phyloP scores from a whole-genome alignment of 37 sponge, comb jelly and placozoan genomes.

The Tethya wilhelma region DNA sequence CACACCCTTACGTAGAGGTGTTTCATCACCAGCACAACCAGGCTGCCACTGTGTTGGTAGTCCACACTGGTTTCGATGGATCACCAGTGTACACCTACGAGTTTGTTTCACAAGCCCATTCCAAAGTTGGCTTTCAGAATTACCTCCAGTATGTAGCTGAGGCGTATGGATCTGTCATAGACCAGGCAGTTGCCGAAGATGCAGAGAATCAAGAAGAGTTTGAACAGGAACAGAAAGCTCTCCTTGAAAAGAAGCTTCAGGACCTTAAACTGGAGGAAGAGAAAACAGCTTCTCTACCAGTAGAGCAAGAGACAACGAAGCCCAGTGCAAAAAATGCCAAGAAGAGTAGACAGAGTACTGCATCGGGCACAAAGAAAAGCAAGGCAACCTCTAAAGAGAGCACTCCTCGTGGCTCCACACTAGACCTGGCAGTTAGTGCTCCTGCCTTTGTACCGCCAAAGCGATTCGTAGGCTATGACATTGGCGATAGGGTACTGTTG shows the following conservation, averaged over 20 bases:
- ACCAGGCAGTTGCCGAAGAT: constrained; percentile 46
- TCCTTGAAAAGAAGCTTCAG: constrained; percentile 21
- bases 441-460: constrained; percentile 20
- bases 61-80: constrained; percentile 61
- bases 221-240: constrained; percentile 13
- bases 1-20: constrained; percentile 58
- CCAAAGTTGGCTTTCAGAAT: constrained; percentile 79
- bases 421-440: neutral
- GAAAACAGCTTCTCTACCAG: neutral
- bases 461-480: constrained; percentile 57
- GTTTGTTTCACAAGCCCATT: constrained; percentile 55
- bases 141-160: constrained; percentile 54
- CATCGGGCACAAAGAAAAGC: constrained; percentile 33
- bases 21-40: constrained; percentile 54
- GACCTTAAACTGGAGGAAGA: neutral
- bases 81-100: constrained; percentile 26
- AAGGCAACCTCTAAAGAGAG: constrained; percentile 6
- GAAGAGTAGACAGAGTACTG: constrained; percentile 16
- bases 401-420: neutral
- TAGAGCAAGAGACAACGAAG: no score
- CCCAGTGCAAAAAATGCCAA: constrained; percentile 26
- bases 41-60: constrained; percentile 45
- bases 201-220: constrained; percentile 15
- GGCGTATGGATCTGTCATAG: constrained; percentile 49
- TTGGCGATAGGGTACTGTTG: constrained; percentile 55